Conservation (phyloP, 2,797 vertebrate genomes). For the Gymnothorax javanicus region DNA sequence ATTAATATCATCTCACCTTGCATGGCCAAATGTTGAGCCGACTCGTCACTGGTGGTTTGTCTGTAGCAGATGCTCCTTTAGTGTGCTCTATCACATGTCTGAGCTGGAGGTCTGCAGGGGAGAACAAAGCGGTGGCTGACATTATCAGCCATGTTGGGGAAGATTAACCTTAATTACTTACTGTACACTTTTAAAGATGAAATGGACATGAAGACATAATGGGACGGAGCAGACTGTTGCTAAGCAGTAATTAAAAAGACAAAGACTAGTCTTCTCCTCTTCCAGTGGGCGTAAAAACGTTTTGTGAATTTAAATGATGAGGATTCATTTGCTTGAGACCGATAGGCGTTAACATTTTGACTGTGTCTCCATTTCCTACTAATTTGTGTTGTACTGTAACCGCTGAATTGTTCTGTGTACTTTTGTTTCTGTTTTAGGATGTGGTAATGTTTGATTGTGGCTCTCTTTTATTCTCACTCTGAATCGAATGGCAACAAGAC, state of each 20-base stretch:
- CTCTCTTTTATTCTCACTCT: not conserved
- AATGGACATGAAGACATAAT: not conserved
- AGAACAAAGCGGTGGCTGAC: not conserved
- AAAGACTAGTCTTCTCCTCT: not conserved
- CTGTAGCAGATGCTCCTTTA: not conserved
- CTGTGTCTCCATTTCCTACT: not conserved
- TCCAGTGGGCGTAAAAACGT: not conserved
- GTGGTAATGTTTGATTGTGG: not conserved
- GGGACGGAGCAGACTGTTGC: not conserved
- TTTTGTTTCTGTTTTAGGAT: not conserved
- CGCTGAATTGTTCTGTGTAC: not conserved
- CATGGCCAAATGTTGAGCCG: not conserved
- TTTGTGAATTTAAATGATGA: not conserved
- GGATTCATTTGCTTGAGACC: not conserved
- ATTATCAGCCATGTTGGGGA: not conserved
- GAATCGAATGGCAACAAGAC: not conserved
- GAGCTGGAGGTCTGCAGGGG: not conserved
- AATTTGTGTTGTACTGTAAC: not conserved
- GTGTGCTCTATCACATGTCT: not conserved
- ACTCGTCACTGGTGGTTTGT: not conserved
- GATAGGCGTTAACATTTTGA: not conserved
- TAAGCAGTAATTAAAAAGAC: not conserved
- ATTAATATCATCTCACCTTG: not conserved
- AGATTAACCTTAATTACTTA: not conserved
- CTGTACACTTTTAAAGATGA: not conserved